Base-by-base conservation (phyloP, 1,140 invertebrate genomes). In the Apis laboriosa region DNA sequence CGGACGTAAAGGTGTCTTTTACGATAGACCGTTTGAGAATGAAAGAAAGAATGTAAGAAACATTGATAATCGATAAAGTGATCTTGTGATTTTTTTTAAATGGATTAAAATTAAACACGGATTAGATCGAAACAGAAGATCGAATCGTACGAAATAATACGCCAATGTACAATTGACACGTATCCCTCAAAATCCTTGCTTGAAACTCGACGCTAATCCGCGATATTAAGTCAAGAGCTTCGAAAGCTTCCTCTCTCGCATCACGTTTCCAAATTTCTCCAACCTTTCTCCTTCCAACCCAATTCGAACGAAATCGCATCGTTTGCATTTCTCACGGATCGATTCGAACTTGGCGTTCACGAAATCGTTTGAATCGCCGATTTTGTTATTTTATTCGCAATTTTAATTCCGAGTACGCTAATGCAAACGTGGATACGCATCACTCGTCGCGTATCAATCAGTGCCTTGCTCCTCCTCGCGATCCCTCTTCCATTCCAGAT, bases 371-470 rank as follows among this genome's bases (percentile, higher is more conserved):
- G 34, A 4, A 34, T 34, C 56, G 43, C 1, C 49, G 43, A 71
- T 61, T 61, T 21, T 21, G n/a, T 71, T 71, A 79, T 79, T 79
- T 71, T 71, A 71, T 79, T 79, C 34, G 56, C 61, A 60, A 61
- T 17, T 19, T 71, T 71, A 71, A 63, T 28, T 43, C 17, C 24
- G 56, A 7, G n/a, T 17, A 43, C 15, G 11, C 34, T 19, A 12
- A 49, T 53, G 43, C 28, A 71, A 79, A 79, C 77, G 67, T 12
- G 55, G 34, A 72, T 79, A 58, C 76, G 53, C 64, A 12, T 68
- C 51, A 8, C 12, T 67, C 56, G 77, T 79, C 19, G 61, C 43
- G 55, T 71, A 79, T 79, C 77, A 79, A 79, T 79, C 77, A 71
- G 49, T 5, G 13, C 19, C 34, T 55, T 53, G 66, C 61, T 71